These are phyloP conservation scores for Anastrepha obliqua DNA, from an alignment of 1,140 invertebrate species.

Conservation along the genomic window DNA sequence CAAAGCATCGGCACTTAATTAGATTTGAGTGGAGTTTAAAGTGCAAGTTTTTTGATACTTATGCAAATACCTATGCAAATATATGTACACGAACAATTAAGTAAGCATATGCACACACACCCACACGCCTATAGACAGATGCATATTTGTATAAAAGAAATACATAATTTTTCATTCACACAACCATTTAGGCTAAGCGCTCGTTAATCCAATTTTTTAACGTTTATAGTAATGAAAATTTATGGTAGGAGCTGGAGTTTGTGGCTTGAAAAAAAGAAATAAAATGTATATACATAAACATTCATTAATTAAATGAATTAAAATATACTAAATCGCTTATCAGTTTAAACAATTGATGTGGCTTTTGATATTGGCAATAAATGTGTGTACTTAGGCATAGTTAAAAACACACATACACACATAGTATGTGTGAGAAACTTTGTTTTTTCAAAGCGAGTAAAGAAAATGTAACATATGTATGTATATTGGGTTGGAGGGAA, in stretches of 20 bases:
- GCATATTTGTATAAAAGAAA: neutral
- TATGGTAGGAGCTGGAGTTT: neutral
- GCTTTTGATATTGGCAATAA: too few relatives aligned
- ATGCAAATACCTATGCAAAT: neutral
- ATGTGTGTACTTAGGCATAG: too few relatives aligned
- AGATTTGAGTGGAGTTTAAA: constrained; percentile 41
- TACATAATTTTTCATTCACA: neutral
- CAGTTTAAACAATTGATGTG: too few relatives aligned
- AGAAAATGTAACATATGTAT: too few relatives aligned
- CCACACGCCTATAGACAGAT: neutral
- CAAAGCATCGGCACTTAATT: constrained; percentile 34
- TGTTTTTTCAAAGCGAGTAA: too few relatives aligned
- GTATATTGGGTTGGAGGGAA: too few relatives aligned
- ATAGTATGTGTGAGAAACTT: too few relatives aligned
- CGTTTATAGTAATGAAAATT: constrained; percentile 32
- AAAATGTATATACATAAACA: too few relatives aligned
- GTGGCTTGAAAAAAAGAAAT: neutral
- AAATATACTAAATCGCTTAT: too few relatives aligned
- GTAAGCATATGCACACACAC: neutral
- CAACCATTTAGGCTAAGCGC: neutral
- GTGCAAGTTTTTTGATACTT: neutral
- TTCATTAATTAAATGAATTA: neutral
- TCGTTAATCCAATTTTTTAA: constrained; percentile 15
- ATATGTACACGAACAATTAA: neutral
- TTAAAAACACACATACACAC: too few relatives aligned